Base-by-base conservation (phyloP, 2,888 invertebrate species). In the Tenthredo notha region DNA sequence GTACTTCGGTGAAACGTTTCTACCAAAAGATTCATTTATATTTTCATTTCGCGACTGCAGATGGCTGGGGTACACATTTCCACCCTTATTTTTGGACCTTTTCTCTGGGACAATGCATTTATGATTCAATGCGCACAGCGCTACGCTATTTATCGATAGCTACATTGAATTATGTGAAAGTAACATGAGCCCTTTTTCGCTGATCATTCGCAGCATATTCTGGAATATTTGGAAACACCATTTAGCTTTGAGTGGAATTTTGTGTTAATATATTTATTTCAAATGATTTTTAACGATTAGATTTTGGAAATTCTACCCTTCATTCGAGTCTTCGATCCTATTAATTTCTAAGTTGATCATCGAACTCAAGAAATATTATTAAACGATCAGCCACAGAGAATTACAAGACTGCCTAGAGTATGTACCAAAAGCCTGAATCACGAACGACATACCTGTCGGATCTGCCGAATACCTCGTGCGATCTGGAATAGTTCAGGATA, bases 401-500 rank as follows among this genome's bases (percentile, higher is more conserved):
- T 40, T 6, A 61, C 40, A 21, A 80, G 61, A 37, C 61, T 65
- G 61, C 21, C 40, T n/a, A 3, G 33, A 80, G 80, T 80, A 65
- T 80, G n/a, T 33, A 21, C n/a, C 25, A n/a, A 21, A 61, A 40
- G n/a, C 33, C 40, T 7, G 65, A 43, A 80, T 80, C 9, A 21
- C 40, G 9, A 80, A 21, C 80, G 65, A 80, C 80, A 61, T 80
- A 80, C 80, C 65, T 80, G 40, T 61, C 61, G 43, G 21, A 21
- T 40, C 29, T 29, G 21, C 21, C 40, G 80, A 61, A 61, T 61
- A 61, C 65, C 80, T 37, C 29, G 47, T 33, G 54, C 54, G 37
- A 77, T 54, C 33, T 77, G 25, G 15, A 47, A 77, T 77, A 77
- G 77, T 77, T 77, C 7, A 37, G 37, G 7, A 37, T 37, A 37